A percentile compares a stretch with the other conserved stretches of the same genome.
These are phyloP conservation scores for Aphelinus atriplicis DNA, from an alignment of 1,140 invertebrate species.

Conservation along the genomic window DNA sequence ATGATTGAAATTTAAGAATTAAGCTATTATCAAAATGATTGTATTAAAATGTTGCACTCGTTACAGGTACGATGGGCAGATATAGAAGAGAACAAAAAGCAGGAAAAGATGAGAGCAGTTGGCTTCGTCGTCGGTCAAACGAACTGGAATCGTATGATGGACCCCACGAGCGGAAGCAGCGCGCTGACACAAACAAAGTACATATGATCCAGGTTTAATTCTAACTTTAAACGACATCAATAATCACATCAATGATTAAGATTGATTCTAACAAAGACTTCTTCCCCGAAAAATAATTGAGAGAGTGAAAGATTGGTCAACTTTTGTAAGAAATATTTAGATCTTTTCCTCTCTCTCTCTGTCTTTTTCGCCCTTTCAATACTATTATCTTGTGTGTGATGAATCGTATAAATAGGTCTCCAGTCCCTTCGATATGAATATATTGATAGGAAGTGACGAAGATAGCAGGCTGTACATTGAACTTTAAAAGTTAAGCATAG, in stretches of 20 bases:
- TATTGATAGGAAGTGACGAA: too few species aligned
- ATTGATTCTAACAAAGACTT: neutral
- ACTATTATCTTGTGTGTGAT: conserved; percentile 7
- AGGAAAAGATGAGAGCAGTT: conserved; percentile 90
- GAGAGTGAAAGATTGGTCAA: neutral
- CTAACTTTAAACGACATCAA: conserved; percentile 35
- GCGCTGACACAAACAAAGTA: conserved; percentile 95
- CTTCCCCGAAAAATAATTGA: neutral
- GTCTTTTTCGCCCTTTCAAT: neutral
- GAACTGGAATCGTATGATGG: conserved; percentile 94
- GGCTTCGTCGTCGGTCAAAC: conserved; percentile 96
- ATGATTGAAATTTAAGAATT: too few species aligned
- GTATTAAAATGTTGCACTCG: neutral
- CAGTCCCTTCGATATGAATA: too few species aligned
- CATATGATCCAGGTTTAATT: conserved; percentile 67
- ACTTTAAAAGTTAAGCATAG: neutral
- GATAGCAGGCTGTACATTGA: too few species aligned
- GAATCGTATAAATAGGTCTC: conserved; percentile 7
- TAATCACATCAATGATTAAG: too few species aligned
- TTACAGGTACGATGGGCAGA: conserved; percentile 96
- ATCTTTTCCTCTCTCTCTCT: neutral
- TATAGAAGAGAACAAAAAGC: conserved; percentile 88
- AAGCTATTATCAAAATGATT: too few species aligned
- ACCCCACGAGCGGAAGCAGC: conserved; percentile 86
- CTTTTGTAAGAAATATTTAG: neutral